These are phyloP conservation scores for Campoletis sonorensis DNA, from an alignment of 1,140 invertebrate species.

Conservation along the genomic window DNA sequence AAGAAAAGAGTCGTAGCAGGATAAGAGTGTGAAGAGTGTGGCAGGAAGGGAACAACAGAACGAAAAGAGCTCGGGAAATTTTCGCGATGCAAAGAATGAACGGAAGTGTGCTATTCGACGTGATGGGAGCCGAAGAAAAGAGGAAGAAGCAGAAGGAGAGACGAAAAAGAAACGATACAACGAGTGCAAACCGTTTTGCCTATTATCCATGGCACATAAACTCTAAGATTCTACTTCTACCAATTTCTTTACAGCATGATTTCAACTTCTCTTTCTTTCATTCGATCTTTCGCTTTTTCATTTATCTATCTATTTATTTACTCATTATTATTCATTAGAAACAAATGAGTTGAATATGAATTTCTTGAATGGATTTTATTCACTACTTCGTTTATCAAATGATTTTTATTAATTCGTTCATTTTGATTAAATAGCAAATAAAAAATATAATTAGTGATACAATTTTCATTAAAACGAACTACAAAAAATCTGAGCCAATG, in stretches of 20 bases:
- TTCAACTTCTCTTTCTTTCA: not conserved
- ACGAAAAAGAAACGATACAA: slow-evolving; percentile 43
- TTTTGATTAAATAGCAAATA: too few species aligned
- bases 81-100: slow-evolving; percentile 54
- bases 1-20: slow-evolving; percentile 7
- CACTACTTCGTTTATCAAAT: too few species aligned
- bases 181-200: slow-evolving; percentile 50
- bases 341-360: too few species aligned
- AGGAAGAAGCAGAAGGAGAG: not conserved
- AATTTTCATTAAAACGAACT: too few species aligned
- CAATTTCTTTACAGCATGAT: not conserved
- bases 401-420: too few species aligned
- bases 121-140: slow-evolving; percentile 6
- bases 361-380: too few species aligned
- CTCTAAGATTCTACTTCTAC: slow-evolving; percentile 33
- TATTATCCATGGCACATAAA: slow-evolving; percentile 55
- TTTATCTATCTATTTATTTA: not conserved
- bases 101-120: slow-evolving; percentile 56
- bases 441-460: too few species aligned
- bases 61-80: slow-evolving; percentile 41
- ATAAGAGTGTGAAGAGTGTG: not conserved
- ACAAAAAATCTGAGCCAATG: too few species aligned
- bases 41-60: slow-evolving; percentile 14
- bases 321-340: not conserved
- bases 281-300: not conserved